Percentiles rank a stretch among this genome's conserved stretches.
Conservation (phyloP, 2,888 invertebrate genomes). For the Spialia ferax region DNA sequence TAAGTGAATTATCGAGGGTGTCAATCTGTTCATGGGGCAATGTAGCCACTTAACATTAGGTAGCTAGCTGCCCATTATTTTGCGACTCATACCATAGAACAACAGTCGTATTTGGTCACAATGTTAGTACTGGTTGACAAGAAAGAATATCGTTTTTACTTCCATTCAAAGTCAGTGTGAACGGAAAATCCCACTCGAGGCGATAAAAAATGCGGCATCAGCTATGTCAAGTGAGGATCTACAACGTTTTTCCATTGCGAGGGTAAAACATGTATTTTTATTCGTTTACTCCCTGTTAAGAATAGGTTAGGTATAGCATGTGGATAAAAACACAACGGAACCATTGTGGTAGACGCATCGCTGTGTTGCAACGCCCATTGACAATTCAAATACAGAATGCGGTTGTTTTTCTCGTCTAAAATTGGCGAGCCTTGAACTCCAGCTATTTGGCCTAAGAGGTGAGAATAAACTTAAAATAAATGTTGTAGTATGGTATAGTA, state of each 20-base stretch:
- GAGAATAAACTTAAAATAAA: too few relatives aligned
- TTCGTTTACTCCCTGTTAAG: background rate
- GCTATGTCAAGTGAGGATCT: constrained; percentile 9
- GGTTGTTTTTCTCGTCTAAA: background rate
- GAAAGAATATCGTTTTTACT: background rate
- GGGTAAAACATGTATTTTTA: constrained; percentile 14
- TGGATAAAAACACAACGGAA: background rate
- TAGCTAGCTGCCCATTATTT: too few relatives aligned
- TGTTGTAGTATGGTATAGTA: too few relatives aligned
- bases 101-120: background rate
- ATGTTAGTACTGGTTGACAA: background rate
- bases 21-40: too few relatives aligned
- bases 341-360: background rate
- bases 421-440: background rate
- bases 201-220: constrained; percentile 7
- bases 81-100: too few relatives aligned
- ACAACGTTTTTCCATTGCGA: constrained; percentile 14
- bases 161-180: constrained; percentile 1
- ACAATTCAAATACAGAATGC: background rate
- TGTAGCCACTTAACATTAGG: too few relatives aligned
- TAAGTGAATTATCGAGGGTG: too few relatives aligned
- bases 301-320: background rate
- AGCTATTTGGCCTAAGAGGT: background rate
- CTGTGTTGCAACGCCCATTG: background rate
- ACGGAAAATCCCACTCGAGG: background rate